Conservation (phyloP, 2,797 vertebrate genomes). For the Masticophis lateralis region DNA sequence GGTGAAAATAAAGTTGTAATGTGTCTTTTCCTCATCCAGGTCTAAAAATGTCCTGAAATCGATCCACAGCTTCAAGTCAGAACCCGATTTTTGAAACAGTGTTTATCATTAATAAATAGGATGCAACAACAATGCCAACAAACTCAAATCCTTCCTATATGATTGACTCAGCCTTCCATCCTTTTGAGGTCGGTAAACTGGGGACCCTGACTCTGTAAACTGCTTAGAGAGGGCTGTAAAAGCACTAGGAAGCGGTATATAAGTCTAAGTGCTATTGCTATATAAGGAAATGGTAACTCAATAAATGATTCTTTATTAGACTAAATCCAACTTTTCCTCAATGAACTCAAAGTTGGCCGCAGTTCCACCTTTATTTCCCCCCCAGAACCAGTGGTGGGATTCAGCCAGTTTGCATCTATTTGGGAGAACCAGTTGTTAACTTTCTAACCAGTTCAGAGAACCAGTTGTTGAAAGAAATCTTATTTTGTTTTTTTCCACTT, state of each 20-base stretch:
- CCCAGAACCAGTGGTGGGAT: too few relatives aligned
- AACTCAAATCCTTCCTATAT: neutral
- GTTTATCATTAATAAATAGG: neutral
- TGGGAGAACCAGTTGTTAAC: too few relatives aligned
- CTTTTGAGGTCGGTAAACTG: too few relatives aligned
- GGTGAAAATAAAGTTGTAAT: neutral
- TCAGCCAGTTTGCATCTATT: too few relatives aligned
- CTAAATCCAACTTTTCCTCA: neutral
- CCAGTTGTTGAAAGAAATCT: too few relatives aligned
- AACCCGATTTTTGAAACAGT: constrained; percentile 9
- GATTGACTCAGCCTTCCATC: too few relatives aligned
- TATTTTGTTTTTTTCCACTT: too few relatives aligned
- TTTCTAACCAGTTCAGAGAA: too few relatives aligned
- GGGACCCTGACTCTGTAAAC: too few relatives aligned
- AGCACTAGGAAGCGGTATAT: too few relatives aligned
- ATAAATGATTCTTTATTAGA: neutral
- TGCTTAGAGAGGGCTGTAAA: too few relatives aligned
- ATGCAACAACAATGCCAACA: neutral
- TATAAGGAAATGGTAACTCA: neutral
- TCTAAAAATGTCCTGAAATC: neutral
- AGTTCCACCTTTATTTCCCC: neutral
- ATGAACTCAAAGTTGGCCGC: neutral
- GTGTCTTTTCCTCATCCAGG: neutral
- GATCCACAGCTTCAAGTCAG: neutral
- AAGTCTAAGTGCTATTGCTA: too few relatives aligned